Evolutionary conservation across 2,888 invertebrate species (phyloP).

Genomic region (Hydropsyche betteni): DNA sequence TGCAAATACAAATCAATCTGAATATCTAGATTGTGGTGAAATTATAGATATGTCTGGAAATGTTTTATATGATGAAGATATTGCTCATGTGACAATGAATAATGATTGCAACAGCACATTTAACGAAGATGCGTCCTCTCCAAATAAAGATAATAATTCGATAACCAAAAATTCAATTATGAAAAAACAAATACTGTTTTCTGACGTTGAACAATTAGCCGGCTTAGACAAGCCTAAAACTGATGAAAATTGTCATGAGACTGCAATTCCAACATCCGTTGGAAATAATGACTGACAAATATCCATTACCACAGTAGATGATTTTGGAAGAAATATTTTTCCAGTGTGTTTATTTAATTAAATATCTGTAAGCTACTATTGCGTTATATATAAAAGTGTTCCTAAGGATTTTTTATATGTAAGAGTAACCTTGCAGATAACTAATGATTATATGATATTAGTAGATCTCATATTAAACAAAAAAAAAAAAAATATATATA

Average conservation of each 20-base stretch:
- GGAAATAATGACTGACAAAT: constrained; percentile 11
- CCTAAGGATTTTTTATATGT: constrained; percentile 1
- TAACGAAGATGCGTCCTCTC: background rate
- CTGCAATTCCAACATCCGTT: background rate
- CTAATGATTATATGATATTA: no score
- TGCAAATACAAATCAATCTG: constrained; percentile 1
- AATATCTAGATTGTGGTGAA: constrained; percentile 30
- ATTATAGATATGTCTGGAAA: constrained; percentile 51
- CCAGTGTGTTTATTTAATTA: constrained; percentile 18
- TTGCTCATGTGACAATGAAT: constrained; percentile 33
- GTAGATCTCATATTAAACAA: no score
- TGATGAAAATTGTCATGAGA: constrained; percentile 15
- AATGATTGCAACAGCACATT: background rate
- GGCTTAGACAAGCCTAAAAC: constrained; percentile 41
- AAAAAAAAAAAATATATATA: no score
- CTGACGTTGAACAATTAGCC: constrained; percentile 49
- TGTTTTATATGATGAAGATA: constrained; percentile 48
- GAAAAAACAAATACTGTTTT: constrained; percentile 43
- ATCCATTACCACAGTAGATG: background rate
- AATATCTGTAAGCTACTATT: background rate
- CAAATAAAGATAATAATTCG: constrained; percentile 19
- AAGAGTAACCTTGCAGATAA: background rate
- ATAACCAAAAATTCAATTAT: background rate
- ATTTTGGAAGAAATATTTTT: constrained; percentile 31
- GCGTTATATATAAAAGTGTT: no score